Evolutionary conservation across 2,113 vertebrate species (phyloP).

Genomic region (Proterorhinus semilunaris): DNA sequence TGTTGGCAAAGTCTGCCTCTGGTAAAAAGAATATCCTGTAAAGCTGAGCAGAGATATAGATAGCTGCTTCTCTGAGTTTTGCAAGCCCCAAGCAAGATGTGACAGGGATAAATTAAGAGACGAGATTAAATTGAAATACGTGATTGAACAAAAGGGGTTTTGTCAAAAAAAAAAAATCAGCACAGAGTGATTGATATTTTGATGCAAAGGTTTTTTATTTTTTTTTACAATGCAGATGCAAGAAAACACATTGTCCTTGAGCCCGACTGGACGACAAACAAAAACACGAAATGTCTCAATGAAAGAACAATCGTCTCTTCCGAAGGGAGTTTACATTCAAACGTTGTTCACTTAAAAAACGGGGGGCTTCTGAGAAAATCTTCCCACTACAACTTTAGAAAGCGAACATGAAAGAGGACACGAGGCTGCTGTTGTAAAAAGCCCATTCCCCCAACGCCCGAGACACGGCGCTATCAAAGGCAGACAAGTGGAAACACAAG

Average conservation of each 20-base stretch:
- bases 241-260: background rate
- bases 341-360: constrained; percentile 28
- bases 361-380: constrained; percentile 32
- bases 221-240: background rate
- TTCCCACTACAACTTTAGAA: constrained; percentile 45
- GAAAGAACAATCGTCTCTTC: background rate
- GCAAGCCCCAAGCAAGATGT: constrained; percentile 26
- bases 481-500: constrained; percentile 53
- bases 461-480: constrained; percentile 59
- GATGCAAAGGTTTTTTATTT: no score
- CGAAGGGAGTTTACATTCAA: constrained; percentile 40
- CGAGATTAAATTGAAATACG: constrained; percentile 36
- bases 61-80: constrained; percentile 27
- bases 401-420: constrained; percentile 54
- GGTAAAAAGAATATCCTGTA: constrained; percentile 23
- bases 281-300: constrained; percentile 21
- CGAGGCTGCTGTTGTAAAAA: constrained; percentile 37
- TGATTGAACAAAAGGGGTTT: constrained; percentile 22
- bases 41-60: constrained; percentile 38
- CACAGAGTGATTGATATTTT: background rate
- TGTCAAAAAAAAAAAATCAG: background rate
- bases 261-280: background rate
- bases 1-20: constrained; percentile 32
- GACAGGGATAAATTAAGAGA: constrained; percentile 15
- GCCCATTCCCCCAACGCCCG: constrained; percentile 45